A percentile compares a stretch with the other conserved stretches of the same genome.
phyloP scores from a whole-genome alignment of 37 sponge, comb jelly and placozoan genomes.

The Spongilla lacustris region DNA sequence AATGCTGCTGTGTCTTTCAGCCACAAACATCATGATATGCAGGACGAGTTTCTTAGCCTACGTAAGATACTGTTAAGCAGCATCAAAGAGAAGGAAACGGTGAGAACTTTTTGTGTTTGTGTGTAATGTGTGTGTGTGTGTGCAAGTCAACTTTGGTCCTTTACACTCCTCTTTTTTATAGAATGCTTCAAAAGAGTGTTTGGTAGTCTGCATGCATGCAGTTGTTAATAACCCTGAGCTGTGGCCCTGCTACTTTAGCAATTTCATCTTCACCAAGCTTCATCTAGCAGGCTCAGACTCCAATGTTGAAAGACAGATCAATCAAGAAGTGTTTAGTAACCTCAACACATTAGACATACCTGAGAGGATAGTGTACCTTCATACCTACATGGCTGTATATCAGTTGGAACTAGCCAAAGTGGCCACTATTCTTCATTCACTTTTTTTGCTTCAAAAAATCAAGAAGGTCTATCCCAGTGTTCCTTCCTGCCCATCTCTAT shows the following conservation, averaged over 20 bases:
- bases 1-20: not conserved
- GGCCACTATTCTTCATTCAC: slow-evolving; percentile 57
- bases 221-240: slow-evolving; percentile 34
- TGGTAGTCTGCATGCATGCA: slow-evolving; percentile 22
- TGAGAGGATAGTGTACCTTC: slow-evolving; percentile 32
- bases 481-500: not conserved
- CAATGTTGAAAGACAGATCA: slow-evolving; percentile 24
- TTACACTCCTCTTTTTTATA: not conserved
- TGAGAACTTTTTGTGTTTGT: not conserved
- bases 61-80: not conserved
- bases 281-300: slow-evolving; percentile 21
- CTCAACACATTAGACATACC: not conserved
- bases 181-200: not conserved
- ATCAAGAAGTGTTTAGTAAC: slow-evolving; percentile 28
- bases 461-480: not conserved
- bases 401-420: slow-evolving; percentile 69
- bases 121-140: not conserved
- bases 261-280: slow-evolving; percentile 63
- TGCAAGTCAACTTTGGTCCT: not conserved
- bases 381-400: slow-evolving; percentile 40
- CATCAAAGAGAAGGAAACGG: not conserved
- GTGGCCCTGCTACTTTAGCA: slow-evolving; percentile 64
- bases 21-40: not conserved
- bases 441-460: slow-evolving; percentile 5
- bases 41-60: not conserved